These are phyloP conservation scores for Rhodinocichla rosea DNA, from an alignment of 2,113 vertebrate species.

Conservation along the genomic window DNA sequence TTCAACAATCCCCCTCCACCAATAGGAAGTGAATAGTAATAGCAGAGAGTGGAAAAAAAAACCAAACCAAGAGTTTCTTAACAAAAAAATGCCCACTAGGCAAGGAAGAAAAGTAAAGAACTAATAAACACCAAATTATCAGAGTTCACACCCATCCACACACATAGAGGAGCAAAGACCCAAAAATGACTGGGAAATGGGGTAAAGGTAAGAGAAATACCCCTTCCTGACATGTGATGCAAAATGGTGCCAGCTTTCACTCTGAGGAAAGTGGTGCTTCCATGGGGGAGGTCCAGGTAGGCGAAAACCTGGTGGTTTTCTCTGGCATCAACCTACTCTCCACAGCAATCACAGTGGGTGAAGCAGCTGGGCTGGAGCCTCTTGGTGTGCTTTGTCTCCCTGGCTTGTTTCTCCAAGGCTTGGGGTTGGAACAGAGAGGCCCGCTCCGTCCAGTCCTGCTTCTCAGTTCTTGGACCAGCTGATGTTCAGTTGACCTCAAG, in stretches of 20 bases:
- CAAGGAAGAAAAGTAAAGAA: neutral
- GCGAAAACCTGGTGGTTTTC: rapidly evolving
- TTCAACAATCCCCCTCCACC: neutral
- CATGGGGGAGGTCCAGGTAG: neutral
- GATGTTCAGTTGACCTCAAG: neutral
- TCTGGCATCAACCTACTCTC: neutral
- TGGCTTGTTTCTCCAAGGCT: neutral
- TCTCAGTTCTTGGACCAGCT: neutral
- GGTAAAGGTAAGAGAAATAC: neutral
- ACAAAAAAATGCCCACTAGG: neutral
- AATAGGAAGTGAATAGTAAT: neutral
- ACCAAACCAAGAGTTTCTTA: neutral
- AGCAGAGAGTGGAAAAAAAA: neutral
- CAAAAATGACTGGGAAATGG: neutral
- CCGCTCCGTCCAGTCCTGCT: rapidly evolving
- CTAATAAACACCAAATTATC: neutral
- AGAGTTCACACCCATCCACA: neutral
- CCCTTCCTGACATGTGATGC: rapidly evolving
- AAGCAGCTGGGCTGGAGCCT: neutral
- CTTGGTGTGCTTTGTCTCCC: neutral
- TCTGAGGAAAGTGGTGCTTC: neutral
- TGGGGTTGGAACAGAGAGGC: neutral
- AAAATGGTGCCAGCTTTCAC: neutral
- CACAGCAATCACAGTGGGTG: neutral
- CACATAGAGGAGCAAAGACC: neutral